phyloP scores from a whole-genome alignment of 92 coral and sea anemone species.

The Epizoanthus stellaris region DNA sequence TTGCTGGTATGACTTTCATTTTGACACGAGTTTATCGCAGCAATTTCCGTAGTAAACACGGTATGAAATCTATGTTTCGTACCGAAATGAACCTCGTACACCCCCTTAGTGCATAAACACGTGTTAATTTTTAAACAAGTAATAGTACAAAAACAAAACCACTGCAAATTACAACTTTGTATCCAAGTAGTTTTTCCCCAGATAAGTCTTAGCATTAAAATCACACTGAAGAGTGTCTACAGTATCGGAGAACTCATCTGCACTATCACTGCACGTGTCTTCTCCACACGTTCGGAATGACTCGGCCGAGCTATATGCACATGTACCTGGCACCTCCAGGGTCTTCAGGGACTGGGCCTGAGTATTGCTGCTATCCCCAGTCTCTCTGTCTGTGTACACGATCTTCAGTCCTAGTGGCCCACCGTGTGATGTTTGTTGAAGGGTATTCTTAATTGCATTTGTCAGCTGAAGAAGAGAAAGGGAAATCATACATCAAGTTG shows the following conservation, averaged over 20 bases:
- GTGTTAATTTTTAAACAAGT: not conserved
- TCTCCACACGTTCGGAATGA: slow-evolving; percentile 42
- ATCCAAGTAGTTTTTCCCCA: slow-evolving; percentile 25
- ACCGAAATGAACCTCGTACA: too few relatives aligned
- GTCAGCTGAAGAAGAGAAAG: not conserved
- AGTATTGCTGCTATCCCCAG: slow-evolving; percentile 3
- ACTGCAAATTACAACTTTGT: slow-evolving; percentile 4
- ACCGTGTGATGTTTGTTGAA: slow-evolving; percentile 5
- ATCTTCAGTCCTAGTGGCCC: slow-evolving; percentile 32
- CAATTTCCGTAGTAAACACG: too few relatives aligned
- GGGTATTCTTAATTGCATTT: slow-evolving; percentile 23
- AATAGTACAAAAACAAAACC: not conserved
- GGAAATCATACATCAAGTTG: not conserved
- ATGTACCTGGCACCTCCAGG: slow-evolving; percentile 42
- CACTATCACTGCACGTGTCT: slow-evolving; percentile 45
- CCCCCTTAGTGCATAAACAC: too few relatives aligned
- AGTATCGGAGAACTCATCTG: slow-evolving; percentile 35
- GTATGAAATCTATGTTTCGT: too few relatives aligned
- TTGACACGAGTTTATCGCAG: too few relatives aligned
- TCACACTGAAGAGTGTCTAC: slow-evolving; percentile 22
- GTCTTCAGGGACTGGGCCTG: slow-evolving; percentile 16
- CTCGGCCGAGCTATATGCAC: slow-evolving; percentile 40
- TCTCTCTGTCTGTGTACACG: slow-evolving; percentile 9
- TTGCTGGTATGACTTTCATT: too few relatives aligned
- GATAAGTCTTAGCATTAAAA: slow-evolving; percentile 19